Evolutionary conservation across 2,888 invertebrate genomes (phyloP).

Genomic region (Chirona hameri): DNA sequence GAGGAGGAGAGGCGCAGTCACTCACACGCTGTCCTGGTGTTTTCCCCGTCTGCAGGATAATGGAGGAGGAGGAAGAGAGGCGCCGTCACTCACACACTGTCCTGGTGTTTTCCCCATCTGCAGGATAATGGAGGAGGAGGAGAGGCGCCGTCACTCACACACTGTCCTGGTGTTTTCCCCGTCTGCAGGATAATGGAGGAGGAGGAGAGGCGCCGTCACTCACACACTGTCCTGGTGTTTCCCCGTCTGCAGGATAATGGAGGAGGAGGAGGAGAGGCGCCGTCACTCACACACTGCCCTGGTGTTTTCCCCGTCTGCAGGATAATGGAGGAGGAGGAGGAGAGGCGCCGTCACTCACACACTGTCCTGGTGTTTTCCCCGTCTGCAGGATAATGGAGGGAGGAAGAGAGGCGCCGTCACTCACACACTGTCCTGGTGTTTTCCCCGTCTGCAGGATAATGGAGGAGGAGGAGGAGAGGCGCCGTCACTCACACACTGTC

Average conservation of each 20-base stretch:
- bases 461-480: background rate
- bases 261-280: background rate
- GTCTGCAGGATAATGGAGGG: background rate
- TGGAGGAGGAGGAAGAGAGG: background rate
- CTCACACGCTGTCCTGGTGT: no score
- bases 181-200: background rate
- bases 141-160: no score
- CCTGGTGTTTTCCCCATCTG: no score
- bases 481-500: no score
- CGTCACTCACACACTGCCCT: no score
- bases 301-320: background rate
- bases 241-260: background rate
- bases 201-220: background rate
- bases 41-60: background rate
- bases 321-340: background rate
- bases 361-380: no score
- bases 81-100: no score
- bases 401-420: background rate
- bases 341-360: no score
- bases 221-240: no score
- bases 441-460: background rate
- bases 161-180: no score
- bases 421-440: no score
- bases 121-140: background rate
- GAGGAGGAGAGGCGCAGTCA: background rate